Evolutionary conservation across 2,797 vertebrate species (phyloP), one percentile per base, ranked within the genome.

Genomic region (Aphelocoma californica): DNA sequence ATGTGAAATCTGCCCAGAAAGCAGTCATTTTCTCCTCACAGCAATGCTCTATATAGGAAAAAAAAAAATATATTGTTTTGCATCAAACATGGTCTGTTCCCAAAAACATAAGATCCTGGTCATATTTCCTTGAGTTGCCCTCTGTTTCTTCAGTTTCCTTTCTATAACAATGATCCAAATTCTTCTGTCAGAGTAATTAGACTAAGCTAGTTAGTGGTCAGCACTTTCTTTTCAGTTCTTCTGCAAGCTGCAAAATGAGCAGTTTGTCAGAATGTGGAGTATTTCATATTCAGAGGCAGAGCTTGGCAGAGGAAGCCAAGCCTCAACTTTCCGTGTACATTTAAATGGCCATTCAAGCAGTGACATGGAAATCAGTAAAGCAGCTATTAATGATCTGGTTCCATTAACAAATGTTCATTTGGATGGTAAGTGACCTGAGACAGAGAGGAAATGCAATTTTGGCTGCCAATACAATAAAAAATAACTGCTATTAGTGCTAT

Each of bases 331-430:
- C 77, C 7, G 0, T 61, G 32, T 80, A 86, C 54, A 3, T 83
- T 96, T 96, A 91, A 96, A 94, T 91, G 82, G 93, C 88, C 90
- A 96, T 91, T 97, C 91, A 90, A 84, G 91, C 90, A 28, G 81
- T 92, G 95, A 96, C 95, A 93, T 16, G 19, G 86, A 97, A 96
- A 95, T 96, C 94, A 91, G 96, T 86, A 87, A 79, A 85, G 67
- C 80, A 91, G 56, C 57, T 96, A 87, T 96, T 98, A 97, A 98
- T 97, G 97, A 97, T 96, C 94, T 96, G 83, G 51, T 91, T 97
- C 97, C 94, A 96, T 97, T 97, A 98, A 97, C 88, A 97, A 98
- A 94, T 88, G 88, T 88, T 97, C 92, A 92, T 98, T 97, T 97
- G 92, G 80, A 78, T 96, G 60, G 88, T 96, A 97, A 97, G 97